phyloP scores from a whole-genome alignment of 2,797 vertebrate species.

The Tokudaia muenninki region DNA sequence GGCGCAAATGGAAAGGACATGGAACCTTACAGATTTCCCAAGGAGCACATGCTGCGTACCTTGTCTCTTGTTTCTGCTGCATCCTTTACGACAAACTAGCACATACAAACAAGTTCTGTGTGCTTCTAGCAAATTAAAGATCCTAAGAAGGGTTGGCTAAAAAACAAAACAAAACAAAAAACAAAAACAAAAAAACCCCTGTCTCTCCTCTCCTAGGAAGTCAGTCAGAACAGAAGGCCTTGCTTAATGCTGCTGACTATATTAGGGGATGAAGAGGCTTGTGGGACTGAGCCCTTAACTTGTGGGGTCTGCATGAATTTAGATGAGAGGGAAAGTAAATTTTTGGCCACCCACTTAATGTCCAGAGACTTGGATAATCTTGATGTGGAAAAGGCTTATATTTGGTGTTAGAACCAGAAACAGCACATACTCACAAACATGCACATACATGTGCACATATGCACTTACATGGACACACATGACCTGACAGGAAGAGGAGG shows the following conservation, averaged over 20 bases:
- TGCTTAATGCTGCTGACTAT: background rate
- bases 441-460: background rate
- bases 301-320: background rate
- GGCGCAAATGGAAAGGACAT: background rate
- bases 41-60: too few relatives aligned
- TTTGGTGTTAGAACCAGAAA: conserved; percentile 21
- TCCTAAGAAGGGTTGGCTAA: background rate
- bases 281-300: background rate
- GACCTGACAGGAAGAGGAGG: background rate
- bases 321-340: background rate
- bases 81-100: background rate
- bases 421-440: background rate
- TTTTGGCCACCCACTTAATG: background rate
- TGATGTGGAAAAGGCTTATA: background rate
- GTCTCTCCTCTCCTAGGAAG: background rate
- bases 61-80: background rate
- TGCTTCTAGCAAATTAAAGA: background rate
- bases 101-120: background rate
- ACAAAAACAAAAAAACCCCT: too few relatives aligned
- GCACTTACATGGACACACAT: background rate
- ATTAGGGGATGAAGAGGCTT: background rate
- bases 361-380: background rate
- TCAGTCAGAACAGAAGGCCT: background rate
- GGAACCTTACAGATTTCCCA: background rate
- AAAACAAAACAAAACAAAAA: background rate